Evolutionary conservation across 30 jellyfish, hydroid and myxozoan genomes (phyloP), one percentile per base, ranked within the genome.

Genomic region (Cassiopea xamachana): DNA sequence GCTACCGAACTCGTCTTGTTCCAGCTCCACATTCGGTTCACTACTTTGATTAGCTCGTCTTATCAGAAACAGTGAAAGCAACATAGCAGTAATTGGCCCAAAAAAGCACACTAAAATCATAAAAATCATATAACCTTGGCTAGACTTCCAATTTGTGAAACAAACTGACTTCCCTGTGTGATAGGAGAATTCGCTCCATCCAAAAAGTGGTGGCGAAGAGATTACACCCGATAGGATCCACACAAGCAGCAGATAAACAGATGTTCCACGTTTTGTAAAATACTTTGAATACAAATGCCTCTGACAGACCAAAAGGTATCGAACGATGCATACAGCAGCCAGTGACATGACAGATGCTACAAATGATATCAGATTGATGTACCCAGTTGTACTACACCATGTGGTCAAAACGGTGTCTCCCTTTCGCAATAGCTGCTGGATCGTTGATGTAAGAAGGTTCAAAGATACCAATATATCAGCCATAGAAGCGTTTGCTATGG

Each of bases 41-140:
- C 78, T 27, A 18, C 48, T 77, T 68, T 85, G 46, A 15, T 86
- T 86, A 6, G 61, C 67, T 75, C 88, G 60, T 13, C 75, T 62
- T 17, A 89, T 89, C 60, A 81, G 73, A 46, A 68, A 77, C 77
- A 91, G 46, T 12, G 97, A 16, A 1, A 85, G 55, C 5, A 83
- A 72, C 19, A 94, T 91, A 8, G 97, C 94, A 2, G 92, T 62
- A 1, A 91, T 91, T 46, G 97, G 97, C 47, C 97, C 97, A 67
- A 89, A 76, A 70, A 91, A 91, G 83, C 97, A 91, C 16, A 91
- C 48, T 0, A 71, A 39, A 60, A 91, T 84, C 97, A 91, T 91
- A 48, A 91, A 91, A 43, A 91, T 0, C 97, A 91, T 91, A 58
- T 91, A 91, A 16, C 92, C 49, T 47, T n/a, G 1, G 73, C 94